These are phyloP conservation scores for Macrobrachium rosenbergii DNA, from an alignment of 1,140 invertebrate species.

Conservation along the genomic window DNA sequence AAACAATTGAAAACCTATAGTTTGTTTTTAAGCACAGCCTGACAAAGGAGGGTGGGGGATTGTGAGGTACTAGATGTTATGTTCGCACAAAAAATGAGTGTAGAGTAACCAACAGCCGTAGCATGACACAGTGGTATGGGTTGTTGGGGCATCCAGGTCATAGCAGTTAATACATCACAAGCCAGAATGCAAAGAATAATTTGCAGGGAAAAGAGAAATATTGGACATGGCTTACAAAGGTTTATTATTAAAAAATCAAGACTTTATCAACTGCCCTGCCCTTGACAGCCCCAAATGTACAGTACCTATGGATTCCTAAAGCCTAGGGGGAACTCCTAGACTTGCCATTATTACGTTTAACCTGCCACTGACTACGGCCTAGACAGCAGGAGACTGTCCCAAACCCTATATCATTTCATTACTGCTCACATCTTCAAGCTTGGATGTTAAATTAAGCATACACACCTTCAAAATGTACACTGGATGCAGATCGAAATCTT, in stretches of 20 bases:
- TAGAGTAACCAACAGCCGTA: slow-evolving; percentile 60
- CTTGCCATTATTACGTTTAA: slow-evolving; percentile 30
- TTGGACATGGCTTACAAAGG: slow-evolving; percentile 33
- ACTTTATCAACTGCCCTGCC: slow-evolving; percentile 44
- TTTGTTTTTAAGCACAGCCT: too few species aligned
- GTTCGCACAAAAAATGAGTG: slow-evolving; percentile 12
- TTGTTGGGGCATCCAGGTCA: slow-evolving; percentile 44
- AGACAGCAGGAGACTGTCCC: slow-evolving; percentile 45
- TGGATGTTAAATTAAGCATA: neutral
- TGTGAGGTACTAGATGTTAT: neutral
- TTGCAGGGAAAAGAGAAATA: slow-evolving; percentile 48
- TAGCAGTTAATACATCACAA: slow-evolving; percentile 44
- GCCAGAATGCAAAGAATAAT: slow-evolving; percentile 50
- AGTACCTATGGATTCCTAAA: slow-evolving; percentile 50
- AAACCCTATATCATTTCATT: slow-evolving; percentile 28
- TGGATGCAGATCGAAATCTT: too few species aligned
- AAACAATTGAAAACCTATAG: too few species aligned
- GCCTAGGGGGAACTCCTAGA: slow-evolving; percentile 19
- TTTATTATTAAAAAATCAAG: slow-evolving; percentile 25
- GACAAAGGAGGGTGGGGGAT: too few species aligned
- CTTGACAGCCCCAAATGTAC: slow-evolving; percentile 49
- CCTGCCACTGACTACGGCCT: slow-evolving; percentile 36
- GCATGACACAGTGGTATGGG: slow-evolving; percentile 43
- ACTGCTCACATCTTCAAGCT: slow-evolving; percentile 33
- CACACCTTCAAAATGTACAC: too few species aligned